Percentiles rank a stretch among this genome's conserved stretches.
Conservation (phyloP, 92 coral and sea anemone species). For the Plumapathes pennacea region DNA sequence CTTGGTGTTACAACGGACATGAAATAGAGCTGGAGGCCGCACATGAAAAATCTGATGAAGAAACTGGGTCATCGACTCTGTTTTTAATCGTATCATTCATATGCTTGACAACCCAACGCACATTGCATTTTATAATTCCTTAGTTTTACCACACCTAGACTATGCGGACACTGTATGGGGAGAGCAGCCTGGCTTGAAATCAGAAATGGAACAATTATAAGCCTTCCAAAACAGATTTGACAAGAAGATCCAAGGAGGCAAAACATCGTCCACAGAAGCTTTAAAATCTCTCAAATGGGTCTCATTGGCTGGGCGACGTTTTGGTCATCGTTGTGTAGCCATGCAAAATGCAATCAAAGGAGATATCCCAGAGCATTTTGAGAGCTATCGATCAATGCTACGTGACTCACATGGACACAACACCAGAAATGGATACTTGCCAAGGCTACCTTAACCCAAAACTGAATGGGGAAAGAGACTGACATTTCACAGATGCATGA, state of each 20-base stretch:
- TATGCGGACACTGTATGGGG: constrained; percentile 46
- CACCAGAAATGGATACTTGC: constrained; percentile 32
- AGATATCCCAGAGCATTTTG: constrained; percentile 42
- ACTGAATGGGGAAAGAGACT: constrained; percentile 50
- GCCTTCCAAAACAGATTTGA: constrained; percentile 42
- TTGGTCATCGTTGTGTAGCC: constrained; percentile 11
- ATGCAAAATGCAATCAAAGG: constrained; percentile 53
- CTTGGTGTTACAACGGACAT: constrained; percentile 34
- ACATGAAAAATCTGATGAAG: constrained; percentile 18
- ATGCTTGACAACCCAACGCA: constrained; percentile 35
- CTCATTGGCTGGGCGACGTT: constrained; percentile 26
- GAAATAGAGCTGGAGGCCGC: constrained; percentile 46
- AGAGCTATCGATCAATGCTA: constrained; percentile 19
- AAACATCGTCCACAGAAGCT: constrained; percentile 33
- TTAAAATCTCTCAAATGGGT: constrained; percentile 22
- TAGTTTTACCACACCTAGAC: constrained; percentile 47
- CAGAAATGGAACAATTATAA: constrained; percentile 49
- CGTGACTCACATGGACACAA: constrained; percentile 28
- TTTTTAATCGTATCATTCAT: constrained; percentile 34
- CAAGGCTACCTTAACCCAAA: constrained; percentile 40
- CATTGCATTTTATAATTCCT: constrained; percentile 43
- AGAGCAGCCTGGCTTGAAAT: constrained; percentile 34
- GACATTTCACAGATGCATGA: constrained; percentile 31
- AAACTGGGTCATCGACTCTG: constrained; percentile 32
- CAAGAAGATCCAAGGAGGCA: constrained; percentile 31